Evolutionary conservation across 2,888 invertebrate species (phyloP).

Genomic region (Scaptomyza caliginosa): DNA sequence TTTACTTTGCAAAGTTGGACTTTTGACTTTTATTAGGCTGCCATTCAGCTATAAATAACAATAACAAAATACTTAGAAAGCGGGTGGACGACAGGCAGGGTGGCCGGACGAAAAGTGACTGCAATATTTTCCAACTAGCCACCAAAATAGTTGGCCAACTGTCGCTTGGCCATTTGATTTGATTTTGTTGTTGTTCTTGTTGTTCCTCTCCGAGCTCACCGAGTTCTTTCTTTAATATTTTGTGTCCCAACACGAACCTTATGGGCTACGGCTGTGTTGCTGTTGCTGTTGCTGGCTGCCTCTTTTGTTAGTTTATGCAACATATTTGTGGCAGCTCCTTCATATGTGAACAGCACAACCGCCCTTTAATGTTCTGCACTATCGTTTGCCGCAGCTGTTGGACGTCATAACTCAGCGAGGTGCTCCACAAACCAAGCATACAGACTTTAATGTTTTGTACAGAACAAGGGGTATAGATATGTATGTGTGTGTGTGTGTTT

Average conservation of each 20-base stretch:
- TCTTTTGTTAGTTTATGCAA: constrained; percentile 50
- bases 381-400: constrained; percentile 72
- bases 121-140: constrained; percentile 58
- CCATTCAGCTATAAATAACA: constrained; percentile 32
- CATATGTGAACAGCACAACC: constrained; percentile 24
- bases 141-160: constrained; percentile 48
- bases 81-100: too few relatives aligned
- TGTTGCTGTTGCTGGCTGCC: constrained; percentile 27
- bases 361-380: constrained; percentile 21
- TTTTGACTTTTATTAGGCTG: constrained; percentile 36
- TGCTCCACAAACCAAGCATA: constrained; percentile 35
- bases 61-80: constrained; percentile 10
- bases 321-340: constrained; percentile 42
- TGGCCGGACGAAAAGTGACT: constrained; percentile 23
- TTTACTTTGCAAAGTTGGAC: background rate
- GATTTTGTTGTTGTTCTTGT: constrained; percentile 29
- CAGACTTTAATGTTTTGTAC: constrained; percentile 1
- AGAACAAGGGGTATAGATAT: background rate
- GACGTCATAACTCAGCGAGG: constrained; percentile 72
- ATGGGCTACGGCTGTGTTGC: constrained; percentile 24
- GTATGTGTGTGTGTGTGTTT: background rate
- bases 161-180: constrained; percentile 58
- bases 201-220: background rate
- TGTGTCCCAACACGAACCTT: constrained; percentile 15
- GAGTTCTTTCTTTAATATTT: constrained; percentile 31